Evolutionary conservation across 2,797 vertebrate genomes (phyloP), one percentile per base, ranked within the genome.

Genomic region (Gambelia wislizenii): DNA sequence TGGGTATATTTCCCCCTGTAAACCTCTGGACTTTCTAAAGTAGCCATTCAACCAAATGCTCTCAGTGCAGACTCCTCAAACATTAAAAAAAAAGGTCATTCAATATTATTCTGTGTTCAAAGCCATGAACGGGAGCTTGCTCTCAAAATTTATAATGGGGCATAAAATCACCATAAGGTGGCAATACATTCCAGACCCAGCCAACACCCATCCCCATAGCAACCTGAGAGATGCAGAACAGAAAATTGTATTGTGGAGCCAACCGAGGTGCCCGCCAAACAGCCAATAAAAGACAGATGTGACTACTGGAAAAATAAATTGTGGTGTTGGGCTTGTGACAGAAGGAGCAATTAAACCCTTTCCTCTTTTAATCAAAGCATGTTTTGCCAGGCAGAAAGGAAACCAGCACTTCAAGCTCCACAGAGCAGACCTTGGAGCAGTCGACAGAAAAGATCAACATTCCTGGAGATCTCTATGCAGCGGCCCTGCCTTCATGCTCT

Each of bases 301-400:
- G 91, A 56, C 89, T 95, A 85, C 95, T 93, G 91, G 90, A 90
- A 95, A 96, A 94, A 95, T 83, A 94, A 94, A 91, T 95, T 93
- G 90, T 91, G 81, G 54, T 92, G 85, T 54, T 39, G 80, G 47
- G 61, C 89, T 91, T 86, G 82, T 79, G 87, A 96, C 82, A 95
- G 91, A 95, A 94, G 93, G 93, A 70, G 85, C 92, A 96, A 96
- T 95, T 95, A 95, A 93, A 87, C 69, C 81, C 75, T 56, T 9
- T 1, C 86, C 52, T 82, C 86, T 95, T 93, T 91, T 61, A 94
- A 95, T 94, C 93, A 94, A 93, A 69, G 30, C 80, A 83, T 92
- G 54, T 92, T 92, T 93, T 95, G 89, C 79, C 87, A 87, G 44
- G 74, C 74, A 86, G 94, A 78, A 91, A 90, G 86, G 27, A 95